Evolutionary conservation across 2,888 invertebrate genomes (phyloP).

Genomic region (Euzetes globulus): DNA sequence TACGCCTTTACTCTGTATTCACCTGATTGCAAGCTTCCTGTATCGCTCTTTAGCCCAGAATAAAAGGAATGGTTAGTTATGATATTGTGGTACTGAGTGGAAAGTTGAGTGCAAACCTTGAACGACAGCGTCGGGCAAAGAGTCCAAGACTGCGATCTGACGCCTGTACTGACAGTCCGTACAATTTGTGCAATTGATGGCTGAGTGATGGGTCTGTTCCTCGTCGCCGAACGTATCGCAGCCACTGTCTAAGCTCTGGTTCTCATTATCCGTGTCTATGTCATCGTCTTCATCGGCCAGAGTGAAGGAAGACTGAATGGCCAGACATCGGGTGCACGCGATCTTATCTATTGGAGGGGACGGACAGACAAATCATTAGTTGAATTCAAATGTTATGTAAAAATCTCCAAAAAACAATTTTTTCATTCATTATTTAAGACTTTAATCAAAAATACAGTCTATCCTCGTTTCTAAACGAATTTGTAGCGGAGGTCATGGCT

Average conservation of each 20-base stretch:
- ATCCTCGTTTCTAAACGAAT: too few species aligned
- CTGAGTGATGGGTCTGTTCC: neutral
- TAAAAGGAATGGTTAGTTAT: neutral
- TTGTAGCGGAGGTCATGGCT: too few species aligned
- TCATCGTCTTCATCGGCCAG: constrained; percentile 39
- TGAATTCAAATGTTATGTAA: too few species aligned
- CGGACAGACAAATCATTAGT: neutral
- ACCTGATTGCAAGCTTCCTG: constrained; percentile 88
- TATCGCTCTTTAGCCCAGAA: constrained; percentile 53
- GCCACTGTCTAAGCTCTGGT: constrained; percentile 34
- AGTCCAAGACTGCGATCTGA: constrained; percentile 73
- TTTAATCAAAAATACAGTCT: too few species aligned
- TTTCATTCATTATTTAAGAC: too few species aligned
- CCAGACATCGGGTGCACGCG: constrained; percentile 82
- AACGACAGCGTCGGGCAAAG: constrained; percentile 75
- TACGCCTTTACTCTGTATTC: constrained; percentile 78
- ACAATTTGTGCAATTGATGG: constrained; percentile 56
- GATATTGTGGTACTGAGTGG: too few species aligned
- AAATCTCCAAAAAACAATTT: too few species aligned
- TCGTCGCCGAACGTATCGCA: constrained; percentile 49
- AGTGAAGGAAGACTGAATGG: constrained; percentile 51
- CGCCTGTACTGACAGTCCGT: constrained; percentile 76
- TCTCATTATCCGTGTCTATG: constrained; percentile 32
- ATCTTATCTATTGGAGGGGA: constrained; percentile 51
- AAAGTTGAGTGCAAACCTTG: constrained; percentile 43